Percentiles rank a stretch among this genome's conserved stretches.
These are phyloP conservation scores for Meganola albula DNA, from an alignment of 2,888 invertebrate genomes.

Conservation along the genomic window DNA sequence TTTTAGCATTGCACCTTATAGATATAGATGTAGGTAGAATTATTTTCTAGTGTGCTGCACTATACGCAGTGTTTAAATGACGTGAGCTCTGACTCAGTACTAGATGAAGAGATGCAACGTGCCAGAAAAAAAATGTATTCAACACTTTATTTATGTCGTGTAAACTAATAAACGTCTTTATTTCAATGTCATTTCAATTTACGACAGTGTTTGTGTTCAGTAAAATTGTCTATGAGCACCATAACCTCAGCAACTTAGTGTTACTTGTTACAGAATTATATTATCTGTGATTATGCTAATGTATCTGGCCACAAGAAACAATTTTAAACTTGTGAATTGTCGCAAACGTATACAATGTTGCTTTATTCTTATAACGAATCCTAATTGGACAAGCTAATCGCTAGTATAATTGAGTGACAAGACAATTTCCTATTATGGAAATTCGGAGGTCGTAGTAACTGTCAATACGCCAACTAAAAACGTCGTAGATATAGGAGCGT, in stretches of 20 bases:
- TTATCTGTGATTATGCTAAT: too few relatives aligned
- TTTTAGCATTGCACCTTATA: too few relatives aligned
- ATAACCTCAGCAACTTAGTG: conserved; percentile 7
- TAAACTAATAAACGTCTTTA: neutral
- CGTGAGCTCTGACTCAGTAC: neutral
- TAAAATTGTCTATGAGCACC: neutral
- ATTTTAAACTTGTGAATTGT: conserved; percentile 9
- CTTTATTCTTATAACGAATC: conserved; percentile 16
- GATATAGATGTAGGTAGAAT: too few relatives aligned
- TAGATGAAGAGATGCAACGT: neutral
- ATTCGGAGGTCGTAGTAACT: conserved; percentile 9
- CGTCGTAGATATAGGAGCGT: too few relatives aligned
- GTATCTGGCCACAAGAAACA: conserved; percentile 3
- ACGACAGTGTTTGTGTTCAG: neutral
- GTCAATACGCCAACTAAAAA: too few relatives aligned
- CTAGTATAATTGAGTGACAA: conserved; percentile 12
- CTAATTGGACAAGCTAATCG: conserved; percentile 19
- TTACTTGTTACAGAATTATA: too few relatives aligned
- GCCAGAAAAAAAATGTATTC: too few relatives aligned
- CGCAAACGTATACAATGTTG: conserved; percentile 15
- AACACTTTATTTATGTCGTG: neutral
- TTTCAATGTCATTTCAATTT: neutral
- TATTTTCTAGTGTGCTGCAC: too few relatives aligned
- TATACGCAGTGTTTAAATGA: too few relatives aligned
- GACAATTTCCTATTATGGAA: conserved; percentile 12